Conservation (phyloP, 2,797 vertebrate species). For the Tangara arthus region DNA sequence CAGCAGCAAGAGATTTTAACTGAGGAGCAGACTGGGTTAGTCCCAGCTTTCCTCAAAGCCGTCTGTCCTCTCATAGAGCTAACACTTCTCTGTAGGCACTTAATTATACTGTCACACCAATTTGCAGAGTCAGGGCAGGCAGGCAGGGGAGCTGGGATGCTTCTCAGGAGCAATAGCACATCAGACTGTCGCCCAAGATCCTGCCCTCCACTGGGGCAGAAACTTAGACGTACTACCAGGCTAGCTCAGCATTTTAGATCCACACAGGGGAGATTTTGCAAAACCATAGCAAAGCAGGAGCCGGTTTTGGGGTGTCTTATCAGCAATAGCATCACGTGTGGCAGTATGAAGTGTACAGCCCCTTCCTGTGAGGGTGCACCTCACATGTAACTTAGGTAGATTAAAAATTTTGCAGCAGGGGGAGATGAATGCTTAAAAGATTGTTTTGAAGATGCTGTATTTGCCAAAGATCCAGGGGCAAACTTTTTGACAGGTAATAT, state of each 20-base stretch:
- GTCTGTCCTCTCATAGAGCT: background rate
- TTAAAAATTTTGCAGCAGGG: background rate
- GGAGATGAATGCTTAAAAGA: background rate
- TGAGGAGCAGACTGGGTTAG: background rate
- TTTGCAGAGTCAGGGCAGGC: background rate
- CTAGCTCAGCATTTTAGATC: background rate
- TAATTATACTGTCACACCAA: background rate
- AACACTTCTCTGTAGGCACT: background rate
- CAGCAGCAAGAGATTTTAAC: background rate
- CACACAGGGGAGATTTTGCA: background rate
- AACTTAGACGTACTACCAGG: background rate
- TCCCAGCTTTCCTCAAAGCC: background rate
- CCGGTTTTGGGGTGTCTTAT: background rate
- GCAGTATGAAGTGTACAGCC: background rate
- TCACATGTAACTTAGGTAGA: background rate
- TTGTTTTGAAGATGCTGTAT: background rate
- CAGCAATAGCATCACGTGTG: rapidly evolving
- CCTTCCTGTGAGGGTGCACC: background rate
- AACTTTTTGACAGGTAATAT: background rate
- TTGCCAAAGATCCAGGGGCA: background rate
- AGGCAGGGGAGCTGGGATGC: background rate
- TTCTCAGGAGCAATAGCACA: rapidly evolving
- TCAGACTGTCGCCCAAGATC: background rate
- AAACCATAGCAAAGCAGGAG: background rate
- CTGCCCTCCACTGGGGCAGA: background rate